Evolutionary conservation across 1,140 invertebrate species (phyloP), one percentile per base, ranked within the genome.

Genomic region (Bilobella aurantiaca): DNA sequence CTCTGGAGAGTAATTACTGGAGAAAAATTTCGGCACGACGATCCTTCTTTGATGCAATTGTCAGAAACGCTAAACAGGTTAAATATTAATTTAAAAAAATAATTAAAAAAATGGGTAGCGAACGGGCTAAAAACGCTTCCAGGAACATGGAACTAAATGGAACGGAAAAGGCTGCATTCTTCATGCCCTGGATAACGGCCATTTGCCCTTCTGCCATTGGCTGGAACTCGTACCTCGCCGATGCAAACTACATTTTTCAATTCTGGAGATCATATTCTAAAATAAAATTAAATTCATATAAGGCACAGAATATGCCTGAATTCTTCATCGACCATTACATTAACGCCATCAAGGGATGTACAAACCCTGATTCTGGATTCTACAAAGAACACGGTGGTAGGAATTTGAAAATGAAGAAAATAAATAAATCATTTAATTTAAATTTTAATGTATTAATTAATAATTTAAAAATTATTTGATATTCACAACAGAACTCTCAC

Each of bases 401-500:
- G n/a, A n/a, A n/a, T n/a, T n/a, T n/a, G n/a, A n/a, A n/a, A n/a
- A n/a, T n/a, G n/a, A n/a, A n/a, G n/a, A n/a, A n/a, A n/a, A n/a
- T 30, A 61, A 31, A 32, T 53, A 56, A 8, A 25, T 18, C 8
- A 12, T 37, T 30, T 47, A 31, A 29, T 64, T 16, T 12, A 3
- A 58, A 57, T 16, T 29, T 21, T 47, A 60, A n/a, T n/a, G n/a
- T n/a, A n/a, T n/a, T n/a, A n/a, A n/a, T n/a, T n/a, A 60, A 65
- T 37, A 81, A 83, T 62, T 29, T 21, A 25, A 3, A 63, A 49
- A 2, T 34, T 62, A 31, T 46, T 3, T 21, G 8, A 53, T 12
- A 14, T 53, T 53, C 25, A 23, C 23, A 47, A n/a, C 32, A 71
- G 69, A 56, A 62, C 60, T 32, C n/a, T 64, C 56, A 12, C 37